Percentiles rank a stretch among this genome's conserved stretches.
phyloP scores from a whole-genome alignment of 2,113 vertebrate species.

The Bostrychus sinensis region DNA sequence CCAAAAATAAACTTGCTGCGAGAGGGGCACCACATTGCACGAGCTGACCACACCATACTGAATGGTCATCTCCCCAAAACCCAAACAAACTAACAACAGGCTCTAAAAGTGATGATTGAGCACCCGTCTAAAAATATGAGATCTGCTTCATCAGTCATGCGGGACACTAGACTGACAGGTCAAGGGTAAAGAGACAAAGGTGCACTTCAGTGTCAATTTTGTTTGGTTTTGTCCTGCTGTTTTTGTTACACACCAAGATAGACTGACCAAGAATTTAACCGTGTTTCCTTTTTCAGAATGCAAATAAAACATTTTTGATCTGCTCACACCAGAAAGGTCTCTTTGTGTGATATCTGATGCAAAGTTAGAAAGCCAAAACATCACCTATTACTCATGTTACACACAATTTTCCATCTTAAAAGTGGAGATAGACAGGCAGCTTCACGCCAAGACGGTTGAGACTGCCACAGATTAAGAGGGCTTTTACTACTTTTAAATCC shows the following conservation, averaged over 20 bases:
- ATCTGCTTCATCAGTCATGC: conserved; percentile 10
- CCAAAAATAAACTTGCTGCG: conserved; percentile 41
- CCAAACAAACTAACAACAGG: conserved; percentile 41
- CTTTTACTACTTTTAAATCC: conserved; percentile 48
- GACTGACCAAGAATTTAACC: background rate
- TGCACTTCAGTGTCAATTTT: conserved; percentile 17
- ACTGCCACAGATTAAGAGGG: conserved; percentile 49
- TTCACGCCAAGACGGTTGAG: conserved; percentile 39
- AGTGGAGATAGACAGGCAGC: conserved; percentile 32
- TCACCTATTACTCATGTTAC: conserved; percentile 49
- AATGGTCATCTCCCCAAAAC: conserved; percentile 18
- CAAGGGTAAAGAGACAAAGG: conserved; percentile 7
- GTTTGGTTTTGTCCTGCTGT: background rate
- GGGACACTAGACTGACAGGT: conserved; percentile 10
- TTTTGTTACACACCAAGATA: background rate
- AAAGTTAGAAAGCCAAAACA: conserved; percentile 23
- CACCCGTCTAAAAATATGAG: conserved; percentile 22
- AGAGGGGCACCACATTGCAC: conserved; percentile 27
- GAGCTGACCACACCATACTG: conserved; percentile 41
- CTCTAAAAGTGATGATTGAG: conserved; percentile 24
- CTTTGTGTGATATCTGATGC: conserved; percentile 1
- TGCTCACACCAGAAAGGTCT: background rate
- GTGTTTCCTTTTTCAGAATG: background rate
- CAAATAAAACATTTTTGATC: background rate
- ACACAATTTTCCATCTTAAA: conserved; percentile 48